A percentile compares a stretch with the other conserved stretches of the same genome.
These are phyloP conservation scores for Falco rusticolus DNA, from an alignment of 2,797 vertebrate species.

Conservation along the genomic window DNA sequence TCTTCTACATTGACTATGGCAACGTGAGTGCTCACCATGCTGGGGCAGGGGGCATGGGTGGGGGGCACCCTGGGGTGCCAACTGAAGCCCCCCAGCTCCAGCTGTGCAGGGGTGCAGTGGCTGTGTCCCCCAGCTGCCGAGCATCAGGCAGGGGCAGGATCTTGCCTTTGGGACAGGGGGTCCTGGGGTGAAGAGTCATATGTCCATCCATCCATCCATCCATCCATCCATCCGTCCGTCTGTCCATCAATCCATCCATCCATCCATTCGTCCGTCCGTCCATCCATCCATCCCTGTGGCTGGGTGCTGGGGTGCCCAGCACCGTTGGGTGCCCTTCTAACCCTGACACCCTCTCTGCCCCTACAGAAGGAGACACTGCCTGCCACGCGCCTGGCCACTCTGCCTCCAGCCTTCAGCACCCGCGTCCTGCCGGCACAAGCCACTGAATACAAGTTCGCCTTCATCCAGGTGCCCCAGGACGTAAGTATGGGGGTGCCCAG, in stretches of 20 bases:
- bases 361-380: conserved; percentile 90
- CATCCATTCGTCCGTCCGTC: background rate
- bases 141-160: no score
- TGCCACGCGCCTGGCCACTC: conserved; percentile 84
- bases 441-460: conserved; percentile 92
- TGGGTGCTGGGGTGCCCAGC: background rate
- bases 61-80: background rate
- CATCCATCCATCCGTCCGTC: accelerated
- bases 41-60: no score
- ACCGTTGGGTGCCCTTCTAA: background rate
- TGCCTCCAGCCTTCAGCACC: conserved; percentile 90
- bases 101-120: background rate
- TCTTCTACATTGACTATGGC: conserved; percentile 98
- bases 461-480: conserved; percentile 93
- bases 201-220: background rate
- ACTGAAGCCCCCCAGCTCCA: no score
- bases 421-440: conserved; percentile 89
- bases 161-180: no score
- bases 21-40: conserved; percentile 84
- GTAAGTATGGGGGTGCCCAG: conserved; percentile 79
- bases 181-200: no score
- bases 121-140: background rate
- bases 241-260: background rate
- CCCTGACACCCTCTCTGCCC: background rate
- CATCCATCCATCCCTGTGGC: background rate